phyloP scores from a whole-genome alignment of 2,888 invertebrate species.

The Conomelus anceps region DNA sequence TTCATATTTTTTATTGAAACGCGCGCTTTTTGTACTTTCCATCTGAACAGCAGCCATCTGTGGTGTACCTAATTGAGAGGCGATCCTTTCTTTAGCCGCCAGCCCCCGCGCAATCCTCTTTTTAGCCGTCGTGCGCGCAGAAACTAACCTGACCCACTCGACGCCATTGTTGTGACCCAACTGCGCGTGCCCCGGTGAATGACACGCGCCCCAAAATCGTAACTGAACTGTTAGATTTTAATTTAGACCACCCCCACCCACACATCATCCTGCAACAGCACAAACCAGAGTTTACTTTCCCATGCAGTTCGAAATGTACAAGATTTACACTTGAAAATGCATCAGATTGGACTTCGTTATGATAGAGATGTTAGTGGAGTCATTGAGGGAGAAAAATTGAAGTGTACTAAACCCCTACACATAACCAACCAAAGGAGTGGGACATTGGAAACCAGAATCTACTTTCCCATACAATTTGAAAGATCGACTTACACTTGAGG shows the following conservation, averaged over 20 bases:
- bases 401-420: too few relatives aligned
- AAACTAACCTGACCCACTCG: too few relatives aligned
- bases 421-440: too few relatives aligned
- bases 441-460: too few relatives aligned
- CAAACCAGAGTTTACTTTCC: neutral
- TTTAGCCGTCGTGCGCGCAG: too few relatives aligned
- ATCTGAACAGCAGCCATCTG: neutral
- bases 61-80: neutral
- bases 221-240: neutral
- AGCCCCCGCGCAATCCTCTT: too few relatives aligned
- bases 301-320: neutral
- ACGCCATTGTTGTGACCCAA: neutral
- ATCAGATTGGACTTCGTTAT: neutral
- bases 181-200: neutral
- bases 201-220: neutral
- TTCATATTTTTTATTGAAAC: neutral
- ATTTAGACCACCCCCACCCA: neutral
- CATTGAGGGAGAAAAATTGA: too few relatives aligned
- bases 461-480: too few relatives aligned
- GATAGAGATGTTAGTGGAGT: too few relatives aligned
- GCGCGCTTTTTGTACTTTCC: neutral
- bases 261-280: neutral
- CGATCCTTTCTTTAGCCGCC: neutral
- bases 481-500: too few relatives aligned
- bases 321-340: neutral